phyloP scores from a whole-genome alignment of 2,797 vertebrate genomes.

The Melanotaenia nigrans region DNA sequence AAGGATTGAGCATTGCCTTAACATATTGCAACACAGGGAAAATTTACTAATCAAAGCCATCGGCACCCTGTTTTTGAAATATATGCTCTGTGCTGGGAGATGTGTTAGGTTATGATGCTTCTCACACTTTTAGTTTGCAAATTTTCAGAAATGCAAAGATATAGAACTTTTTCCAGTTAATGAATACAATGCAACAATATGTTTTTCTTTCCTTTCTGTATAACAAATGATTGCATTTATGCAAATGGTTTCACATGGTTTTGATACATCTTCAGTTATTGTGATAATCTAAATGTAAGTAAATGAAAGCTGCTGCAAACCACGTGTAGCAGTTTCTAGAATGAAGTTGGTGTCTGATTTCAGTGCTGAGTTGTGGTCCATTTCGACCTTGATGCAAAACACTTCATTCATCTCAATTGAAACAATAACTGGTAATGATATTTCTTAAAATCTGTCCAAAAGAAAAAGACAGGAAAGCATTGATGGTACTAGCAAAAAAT shows the following conservation, averaged over 20 bases:
- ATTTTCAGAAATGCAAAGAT: no score
- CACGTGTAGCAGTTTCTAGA: not conserved
- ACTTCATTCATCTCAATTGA: conserved; percentile 2
- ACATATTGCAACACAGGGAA: not conserved
- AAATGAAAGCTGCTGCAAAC: not conserved
- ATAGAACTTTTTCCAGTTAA: no score
- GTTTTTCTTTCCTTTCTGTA: no score
- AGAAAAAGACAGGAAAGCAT: not conserved
- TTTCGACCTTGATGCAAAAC: conserved; percentile 22
- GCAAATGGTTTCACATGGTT: not conserved
- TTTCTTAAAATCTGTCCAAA: conserved; percentile 1
- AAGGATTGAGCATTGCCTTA: not conserved
- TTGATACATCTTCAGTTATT: conserved; percentile 6
- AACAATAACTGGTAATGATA: conserved; percentile 21
- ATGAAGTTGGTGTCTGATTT: no score
- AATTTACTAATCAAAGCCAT: not conserved
- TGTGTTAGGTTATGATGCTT: not conserved
- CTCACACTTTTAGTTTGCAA: not conserved
- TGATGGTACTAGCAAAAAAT: not conserved
- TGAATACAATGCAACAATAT: no score
- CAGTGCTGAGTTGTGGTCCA: no score
- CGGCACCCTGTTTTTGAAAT: conserved; percentile 4
- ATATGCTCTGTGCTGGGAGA: conserved; percentile 3
- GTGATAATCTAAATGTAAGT: not conserved
- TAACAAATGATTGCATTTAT: not conserved